These are phyloP conservation scores for Megalopta genalis DNA, from an alignment of 1,140 invertebrate genomes.

Conservation along the genomic window DNA sequence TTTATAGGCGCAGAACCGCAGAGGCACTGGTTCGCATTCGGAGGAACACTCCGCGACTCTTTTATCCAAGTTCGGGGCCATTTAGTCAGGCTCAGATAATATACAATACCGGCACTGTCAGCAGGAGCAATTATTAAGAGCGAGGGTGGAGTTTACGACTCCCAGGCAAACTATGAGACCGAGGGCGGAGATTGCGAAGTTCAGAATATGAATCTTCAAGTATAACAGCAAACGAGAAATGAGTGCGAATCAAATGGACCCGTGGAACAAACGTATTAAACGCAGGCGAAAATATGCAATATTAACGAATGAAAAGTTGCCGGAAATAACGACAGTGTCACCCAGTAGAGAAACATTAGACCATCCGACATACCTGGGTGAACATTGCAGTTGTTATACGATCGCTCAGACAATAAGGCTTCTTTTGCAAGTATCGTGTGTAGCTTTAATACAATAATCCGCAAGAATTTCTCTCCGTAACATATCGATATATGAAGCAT, in stretches of 20 bases:
- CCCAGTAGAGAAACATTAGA: no score
- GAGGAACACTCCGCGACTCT: neutral
- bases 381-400: no score
- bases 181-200: neutral
- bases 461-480: no score
- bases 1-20: no score
- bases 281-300: neutral
- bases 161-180: neutral
- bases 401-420: no score
- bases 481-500: no score
- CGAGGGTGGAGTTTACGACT: neutral
- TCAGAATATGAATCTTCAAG: neutral
- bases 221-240: neutral
- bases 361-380: no score
- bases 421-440: no score
- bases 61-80: neutral
- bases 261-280: neutral
- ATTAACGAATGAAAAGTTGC: no score
- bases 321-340: no score
- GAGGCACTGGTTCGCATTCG: neutral
- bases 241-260: no score
- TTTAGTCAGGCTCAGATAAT: constrained; percentile 11
- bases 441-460: no score
- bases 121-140: constrained; percentile 2
- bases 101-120: neutral